phyloP scores from a whole-genome alignment of 2,113 vertebrate genomes.

The Cisticola juncidis region DNA sequence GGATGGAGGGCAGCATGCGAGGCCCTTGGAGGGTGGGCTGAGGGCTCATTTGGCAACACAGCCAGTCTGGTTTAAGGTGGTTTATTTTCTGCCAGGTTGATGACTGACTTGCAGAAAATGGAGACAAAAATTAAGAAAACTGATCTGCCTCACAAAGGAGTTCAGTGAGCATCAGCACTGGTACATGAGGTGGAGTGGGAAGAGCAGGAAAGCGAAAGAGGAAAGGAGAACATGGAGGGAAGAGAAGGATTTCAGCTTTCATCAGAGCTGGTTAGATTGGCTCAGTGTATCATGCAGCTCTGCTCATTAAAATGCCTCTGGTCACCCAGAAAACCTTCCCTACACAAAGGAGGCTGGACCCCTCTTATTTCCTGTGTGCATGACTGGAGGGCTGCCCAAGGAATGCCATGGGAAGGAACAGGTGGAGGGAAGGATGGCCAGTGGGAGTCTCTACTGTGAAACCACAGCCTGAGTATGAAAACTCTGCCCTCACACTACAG shows the following conservation, averaged over 20 bases:
- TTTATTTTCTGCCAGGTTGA: not conserved
- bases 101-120: not conserved
- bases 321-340: not conserved
- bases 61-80: not conserved
- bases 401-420: accelerated
- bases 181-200: not conserved
- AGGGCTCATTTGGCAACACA: not conserved
- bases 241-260: not conserved
- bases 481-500: not conserved
- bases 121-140: not conserved
- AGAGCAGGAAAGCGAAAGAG: not conserved
- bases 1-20: not conserved
- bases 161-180: not conserved
- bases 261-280: not conserved
- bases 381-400: accelerated
- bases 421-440: accelerated
- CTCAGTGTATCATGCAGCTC: not conserved
- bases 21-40: not conserved
- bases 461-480: not conserved
- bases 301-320: not conserved
- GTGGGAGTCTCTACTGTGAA: not conserved
- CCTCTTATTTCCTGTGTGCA: not conserved
- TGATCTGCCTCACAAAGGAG: not conserved
- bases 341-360: accelerated
- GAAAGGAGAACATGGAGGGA: not conserved